phyloP scores from a whole-genome alignment of 2,888 invertebrate species.

The Trisateles emortualis region DNA sequence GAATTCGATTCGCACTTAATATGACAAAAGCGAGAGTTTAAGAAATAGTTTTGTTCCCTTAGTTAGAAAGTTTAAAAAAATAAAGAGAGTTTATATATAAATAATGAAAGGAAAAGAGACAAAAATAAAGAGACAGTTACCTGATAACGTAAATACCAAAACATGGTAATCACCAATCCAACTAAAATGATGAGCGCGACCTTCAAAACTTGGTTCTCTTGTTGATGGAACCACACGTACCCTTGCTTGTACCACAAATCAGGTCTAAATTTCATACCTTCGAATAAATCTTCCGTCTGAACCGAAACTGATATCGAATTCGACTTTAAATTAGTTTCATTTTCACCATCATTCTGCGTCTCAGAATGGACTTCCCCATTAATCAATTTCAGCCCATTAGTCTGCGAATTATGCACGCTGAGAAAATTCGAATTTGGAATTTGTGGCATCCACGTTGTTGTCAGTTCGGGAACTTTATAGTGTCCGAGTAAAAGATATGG shows the following conservation, averaged over 20 bases:
- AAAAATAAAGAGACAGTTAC: constrained; percentile 65
- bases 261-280: constrained; percentile 73
- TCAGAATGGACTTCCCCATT: constrained; percentile 74
- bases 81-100: too few relatives aligned
- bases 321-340: constrained; percentile 77
- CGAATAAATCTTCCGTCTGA: constrained; percentile 87
- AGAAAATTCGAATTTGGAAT: constrained; percentile 71
- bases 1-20: too few relatives aligned
- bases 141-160: constrained; percentile 92
- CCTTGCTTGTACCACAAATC: constrained; percentile 76
- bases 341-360: constrained; percentile 72
- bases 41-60: too few relatives aligned
- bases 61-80: too few relatives aligned
- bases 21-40: too few relatives aligned
- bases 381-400: constrained; percentile 67
- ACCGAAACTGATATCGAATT: constrained; percentile 82
- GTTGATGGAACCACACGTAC: constrained; percentile 90
- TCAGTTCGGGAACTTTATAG: constrained; percentile 90
- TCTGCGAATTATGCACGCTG: constrained; percentile 59
- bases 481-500: constrained; percentile 88
- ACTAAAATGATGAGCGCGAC: constrained; percentile 89
- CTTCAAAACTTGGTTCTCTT: constrained; percentile 92
- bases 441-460: constrained; percentile 78
- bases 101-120: background rate
- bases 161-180: constrained; percentile 90